These are phyloP conservation scores for Lasioglossum leucozonium DNA, from an alignment of 2,888 invertebrate species.

Conservation along the genomic window DNA sequence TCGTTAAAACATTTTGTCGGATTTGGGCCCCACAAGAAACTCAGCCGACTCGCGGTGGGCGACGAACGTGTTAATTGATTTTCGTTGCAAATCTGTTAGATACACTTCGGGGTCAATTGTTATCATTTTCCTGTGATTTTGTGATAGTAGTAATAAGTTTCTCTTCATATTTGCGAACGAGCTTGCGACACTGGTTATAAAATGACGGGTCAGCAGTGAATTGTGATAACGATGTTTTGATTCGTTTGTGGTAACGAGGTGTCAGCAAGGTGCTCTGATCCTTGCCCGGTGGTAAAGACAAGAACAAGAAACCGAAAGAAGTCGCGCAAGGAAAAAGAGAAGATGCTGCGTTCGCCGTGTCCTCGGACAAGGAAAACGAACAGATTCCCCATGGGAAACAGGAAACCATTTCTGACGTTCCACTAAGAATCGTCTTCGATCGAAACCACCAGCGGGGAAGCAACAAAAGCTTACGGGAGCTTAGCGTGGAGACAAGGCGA, in stretches of 20 bases:
- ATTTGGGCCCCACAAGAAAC: too few relatives aligned
- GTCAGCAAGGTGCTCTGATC: conserved; percentile 25
- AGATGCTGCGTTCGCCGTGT: conserved; percentile 27
- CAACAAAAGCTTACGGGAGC: conserved; percentile 78
- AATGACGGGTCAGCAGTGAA: conserved; percentile 45
- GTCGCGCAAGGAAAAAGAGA: conserved; percentile 11
- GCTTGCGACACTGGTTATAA: not conserved
- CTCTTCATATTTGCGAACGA: conserved; percentile 1
- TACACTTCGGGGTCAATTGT: not conserved
- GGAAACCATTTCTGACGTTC: conserved; percentile 68
- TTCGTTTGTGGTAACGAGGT: conserved; percentile 37
- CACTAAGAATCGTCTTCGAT: conserved; percentile 53
- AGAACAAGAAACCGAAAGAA: conserved; percentile 11
- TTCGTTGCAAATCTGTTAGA: not conserved
- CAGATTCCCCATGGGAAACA: conserved; percentile 81
- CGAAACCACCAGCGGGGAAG: conserved; percentile 71
- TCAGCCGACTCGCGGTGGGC: too few relatives aligned
- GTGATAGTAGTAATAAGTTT: not conserved
- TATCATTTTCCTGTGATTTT: not conserved
- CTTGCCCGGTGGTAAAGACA: conserved; percentile 9
- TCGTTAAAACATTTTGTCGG: too few relatives aligned
- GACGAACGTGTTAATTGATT: too few relatives aligned
- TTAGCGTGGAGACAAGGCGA: conserved; percentile 82
- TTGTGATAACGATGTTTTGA: conserved; percentile 63
- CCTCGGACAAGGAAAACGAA: conserved; percentile 75